Evolutionary conservation across 2,113 vertebrate species (phyloP).

Genomic region (Nothocercus julius): DNA sequence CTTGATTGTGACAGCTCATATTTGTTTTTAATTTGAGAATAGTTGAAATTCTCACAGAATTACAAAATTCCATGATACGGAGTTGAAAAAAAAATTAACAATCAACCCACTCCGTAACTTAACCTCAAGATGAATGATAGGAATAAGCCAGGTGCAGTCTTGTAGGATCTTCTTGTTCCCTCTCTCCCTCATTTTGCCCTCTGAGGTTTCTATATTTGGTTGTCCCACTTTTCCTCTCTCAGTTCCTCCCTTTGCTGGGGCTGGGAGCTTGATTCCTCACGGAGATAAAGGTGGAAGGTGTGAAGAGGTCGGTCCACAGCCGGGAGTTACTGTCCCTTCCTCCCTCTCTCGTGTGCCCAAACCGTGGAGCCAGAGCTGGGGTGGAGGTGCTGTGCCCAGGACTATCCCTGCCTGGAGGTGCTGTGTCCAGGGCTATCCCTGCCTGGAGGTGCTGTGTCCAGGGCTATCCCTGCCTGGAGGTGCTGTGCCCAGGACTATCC

Average conservation of each 20-base stretch:
- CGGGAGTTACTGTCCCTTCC: neutral
- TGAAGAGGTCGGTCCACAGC: rapidly evolving
- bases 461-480: neutral
- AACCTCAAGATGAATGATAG: neutral
- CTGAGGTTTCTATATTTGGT: neutral
- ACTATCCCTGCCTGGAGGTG: neutral
- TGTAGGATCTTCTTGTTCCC: neutral
- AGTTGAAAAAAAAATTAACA: neutral
- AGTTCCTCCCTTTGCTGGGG: neutral
- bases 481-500: rapidly evolving
- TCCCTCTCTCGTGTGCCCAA: rapidly evolving
- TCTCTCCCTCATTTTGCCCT: no score
- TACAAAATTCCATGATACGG: neutral
- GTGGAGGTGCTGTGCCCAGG: rapidly evolving
- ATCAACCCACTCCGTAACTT: neutral
- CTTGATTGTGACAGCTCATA: neutral
- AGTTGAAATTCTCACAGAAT: neutral
- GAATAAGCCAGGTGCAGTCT: rapidly evolving
- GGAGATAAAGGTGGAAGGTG: neutral
- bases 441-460: rapidly evolving
- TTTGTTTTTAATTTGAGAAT: neutral
- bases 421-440: no score
- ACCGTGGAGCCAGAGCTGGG: neutral
- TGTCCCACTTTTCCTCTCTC: neutral
- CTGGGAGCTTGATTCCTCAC: neutral